Conservation (phyloP, 2,797 vertebrate genomes). For the Premnoplex brunnescens region DNA sequence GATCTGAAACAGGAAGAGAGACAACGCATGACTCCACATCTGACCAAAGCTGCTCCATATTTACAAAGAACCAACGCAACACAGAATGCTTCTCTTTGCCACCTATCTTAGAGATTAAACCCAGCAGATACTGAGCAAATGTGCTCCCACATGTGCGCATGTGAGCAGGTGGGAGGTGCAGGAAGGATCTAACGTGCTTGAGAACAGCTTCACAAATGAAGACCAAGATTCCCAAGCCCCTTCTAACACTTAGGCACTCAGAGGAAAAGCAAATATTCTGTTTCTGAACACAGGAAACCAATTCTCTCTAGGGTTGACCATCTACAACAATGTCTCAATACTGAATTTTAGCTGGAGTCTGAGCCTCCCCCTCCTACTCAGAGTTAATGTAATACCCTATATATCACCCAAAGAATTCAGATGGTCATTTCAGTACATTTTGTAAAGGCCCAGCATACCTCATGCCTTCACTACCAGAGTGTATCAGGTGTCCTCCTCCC, state of each 20-base stretch:
- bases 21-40: background rate
- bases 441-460: background rate
- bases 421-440: background rate
- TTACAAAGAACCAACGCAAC: accelerated
- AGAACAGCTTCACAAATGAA: background rate
- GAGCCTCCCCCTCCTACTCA: background rate
- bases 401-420: background rate
- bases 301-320: background rate
- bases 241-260: background rate
- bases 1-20: slow-evolving; percentile 74
- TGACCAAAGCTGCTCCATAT: accelerated
- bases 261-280: background rate
- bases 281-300: background rate
- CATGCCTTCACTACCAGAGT: background rate
- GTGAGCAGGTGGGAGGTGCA: background rate
- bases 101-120: background rate
- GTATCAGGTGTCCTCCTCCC: background rate
- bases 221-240: background rate
- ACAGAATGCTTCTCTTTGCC: background rate
- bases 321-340: background rate
- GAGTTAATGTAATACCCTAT: background rate
- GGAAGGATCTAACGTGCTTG: background rate
- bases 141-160: accelerated
- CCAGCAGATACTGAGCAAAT: accelerated
- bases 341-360: background rate